A percentile compares a stretch with the other conserved stretches of the same genome.
phyloP scores from a whole-genome alignment of 2,888 invertebrate species.

The Rhopalosiphum nymphaeae region DNA sequence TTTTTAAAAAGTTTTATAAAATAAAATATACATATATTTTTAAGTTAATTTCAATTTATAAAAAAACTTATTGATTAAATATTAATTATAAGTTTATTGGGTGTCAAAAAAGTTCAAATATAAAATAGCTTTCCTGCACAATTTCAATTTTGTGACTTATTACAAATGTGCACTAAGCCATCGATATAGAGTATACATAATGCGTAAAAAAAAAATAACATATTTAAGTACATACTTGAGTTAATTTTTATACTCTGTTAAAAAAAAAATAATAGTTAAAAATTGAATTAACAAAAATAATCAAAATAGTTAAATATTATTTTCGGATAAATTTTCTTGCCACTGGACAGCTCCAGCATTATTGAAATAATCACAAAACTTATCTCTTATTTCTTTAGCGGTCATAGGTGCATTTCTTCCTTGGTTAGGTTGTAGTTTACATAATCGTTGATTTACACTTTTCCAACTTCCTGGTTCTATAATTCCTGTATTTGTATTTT shows the following conservation, averaged over 20 bases:
- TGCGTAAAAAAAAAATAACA: too few relatives aligned
- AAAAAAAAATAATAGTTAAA: not conserved
- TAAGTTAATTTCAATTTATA: too few relatives aligned
- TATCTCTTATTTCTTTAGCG: conserved; percentile 38
- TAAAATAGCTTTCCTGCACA: too few relatives aligned
- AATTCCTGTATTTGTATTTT: conserved; percentile 43
- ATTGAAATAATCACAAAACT: conserved; percentile 43
- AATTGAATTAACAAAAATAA: not conserved
- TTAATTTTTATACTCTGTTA: not conserved
- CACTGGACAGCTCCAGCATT: conserved; percentile 22
- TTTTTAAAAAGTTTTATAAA: too few relatives aligned
- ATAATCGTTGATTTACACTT: conserved; percentile 1
- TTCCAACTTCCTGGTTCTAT: conserved; percentile 55
- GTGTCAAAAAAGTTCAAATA: too few relatives aligned
- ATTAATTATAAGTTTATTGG: too few relatives aligned
- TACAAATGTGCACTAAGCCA: too few relatives aligned
- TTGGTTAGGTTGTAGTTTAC: conserved; percentile 47
- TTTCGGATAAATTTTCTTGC: conserved; percentile 23
- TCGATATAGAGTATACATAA: too few relatives aligned
- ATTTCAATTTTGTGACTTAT: too few relatives aligned
- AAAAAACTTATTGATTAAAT: too few relatives aligned
- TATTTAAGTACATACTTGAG: too few relatives aligned
- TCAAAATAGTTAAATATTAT: conserved; percentile 41
- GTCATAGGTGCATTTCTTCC: conserved; percentile 42
- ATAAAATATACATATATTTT: too few relatives aligned